These are phyloP conservation scores for Rallus limicola DNA, from an alignment of 2,113 vertebrate genomes.

Conservation along the genomic window DNA sequence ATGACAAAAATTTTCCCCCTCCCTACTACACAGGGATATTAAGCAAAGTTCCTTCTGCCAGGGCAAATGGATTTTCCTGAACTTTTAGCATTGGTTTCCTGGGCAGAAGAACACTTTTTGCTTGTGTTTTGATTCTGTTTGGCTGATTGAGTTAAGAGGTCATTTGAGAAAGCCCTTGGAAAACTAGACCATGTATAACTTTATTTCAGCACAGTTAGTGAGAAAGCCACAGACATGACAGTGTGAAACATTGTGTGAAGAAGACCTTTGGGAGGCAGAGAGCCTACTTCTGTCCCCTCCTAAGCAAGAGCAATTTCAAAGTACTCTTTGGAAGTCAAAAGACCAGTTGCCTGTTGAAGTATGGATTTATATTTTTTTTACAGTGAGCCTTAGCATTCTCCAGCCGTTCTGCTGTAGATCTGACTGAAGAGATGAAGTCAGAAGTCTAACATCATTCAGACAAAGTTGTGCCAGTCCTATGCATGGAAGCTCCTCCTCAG, in stretches of 20 bases:
- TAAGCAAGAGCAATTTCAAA: background rate
- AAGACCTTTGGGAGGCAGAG: background rate
- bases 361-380: background rate
- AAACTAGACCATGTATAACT: background rate
- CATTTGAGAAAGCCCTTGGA: background rate
- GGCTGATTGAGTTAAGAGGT: background rate
- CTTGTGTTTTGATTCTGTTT: background rate
- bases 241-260: background rate
- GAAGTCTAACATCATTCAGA: background rate
- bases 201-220: background rate
- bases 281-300: background rate
- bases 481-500: background rate
- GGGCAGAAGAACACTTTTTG: background rate
- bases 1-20: background rate
- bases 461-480: background rate
- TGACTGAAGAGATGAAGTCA: background rate
- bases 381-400: background rate
- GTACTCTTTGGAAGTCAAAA: background rate
- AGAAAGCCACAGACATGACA: background rate
- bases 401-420: background rate
- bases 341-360: background rate
- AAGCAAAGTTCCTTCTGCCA: background rate
- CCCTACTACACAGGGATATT: background rate
- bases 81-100: background rate
- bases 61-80: background rate